Evolutionary conservation across 2,113 vertebrate species (phyloP).

Genomic region (Lagopus muta): DNA sequence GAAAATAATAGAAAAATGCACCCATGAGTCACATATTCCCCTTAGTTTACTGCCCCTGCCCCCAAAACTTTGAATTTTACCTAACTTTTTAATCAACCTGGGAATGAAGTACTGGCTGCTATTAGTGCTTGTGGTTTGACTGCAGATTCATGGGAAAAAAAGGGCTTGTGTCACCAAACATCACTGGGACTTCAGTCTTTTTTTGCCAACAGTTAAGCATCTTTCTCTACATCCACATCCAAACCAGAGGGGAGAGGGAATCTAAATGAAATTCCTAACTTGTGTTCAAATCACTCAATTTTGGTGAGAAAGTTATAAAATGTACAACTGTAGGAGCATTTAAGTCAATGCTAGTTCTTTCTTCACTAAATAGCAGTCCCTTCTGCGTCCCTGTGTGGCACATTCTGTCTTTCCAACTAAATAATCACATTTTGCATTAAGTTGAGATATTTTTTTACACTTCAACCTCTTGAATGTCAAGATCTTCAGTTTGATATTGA

Average conservation of each 20-base stretch:
- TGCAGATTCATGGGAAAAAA: neutral
- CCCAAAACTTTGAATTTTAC: neutral
- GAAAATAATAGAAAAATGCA: neutral
- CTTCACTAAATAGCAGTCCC: neutral
- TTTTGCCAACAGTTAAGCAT: neutral
- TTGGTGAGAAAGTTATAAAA: slow-evolving; percentile 1
- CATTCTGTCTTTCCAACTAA: neutral
- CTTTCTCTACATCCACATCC: neutral
- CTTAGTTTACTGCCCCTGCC: neutral
- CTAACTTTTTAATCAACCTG: neutral
- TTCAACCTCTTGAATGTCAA: neutral
- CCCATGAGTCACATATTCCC: neutral
- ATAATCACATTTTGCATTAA: neutral
- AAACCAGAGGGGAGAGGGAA: neutral
- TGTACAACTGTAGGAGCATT: neutral
- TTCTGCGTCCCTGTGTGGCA: neutral
- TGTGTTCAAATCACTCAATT: neutral
- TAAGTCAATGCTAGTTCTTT: neutral
- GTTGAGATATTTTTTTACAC: slow-evolving; percentile 1
- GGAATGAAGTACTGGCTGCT: neutral
- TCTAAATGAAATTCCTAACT: neutral
- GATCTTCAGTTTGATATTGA: neutral
- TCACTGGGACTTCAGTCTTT: neutral
- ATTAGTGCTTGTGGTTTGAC: neutral
- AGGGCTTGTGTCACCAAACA: neutral